These are phyloP conservation scores for Drosophila macrospina DNA, from an alignment of 2,888 invertebrate species.

Conservation along the genomic window DNA sequence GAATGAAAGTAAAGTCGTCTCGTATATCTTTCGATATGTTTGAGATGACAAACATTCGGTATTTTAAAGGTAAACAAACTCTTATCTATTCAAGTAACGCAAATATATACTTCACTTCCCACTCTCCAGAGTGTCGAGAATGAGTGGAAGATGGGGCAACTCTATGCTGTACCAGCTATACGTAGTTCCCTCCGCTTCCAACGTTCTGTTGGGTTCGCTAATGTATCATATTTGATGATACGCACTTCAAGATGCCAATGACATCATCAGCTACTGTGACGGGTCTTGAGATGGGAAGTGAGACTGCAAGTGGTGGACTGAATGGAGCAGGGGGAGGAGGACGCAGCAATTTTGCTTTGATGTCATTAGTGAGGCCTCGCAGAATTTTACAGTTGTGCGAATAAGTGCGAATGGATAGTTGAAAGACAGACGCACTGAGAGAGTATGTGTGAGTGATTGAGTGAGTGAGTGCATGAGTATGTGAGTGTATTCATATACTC, in stretches of 20 bases:
- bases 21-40: neutral
- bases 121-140: conserved; percentile 2
- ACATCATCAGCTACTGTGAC: conserved; percentile 46
- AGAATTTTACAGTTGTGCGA: conserved; percentile 52
- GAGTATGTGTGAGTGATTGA: neutral
- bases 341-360: conserved; percentile 44
- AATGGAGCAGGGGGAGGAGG: neutral
- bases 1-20: no score
- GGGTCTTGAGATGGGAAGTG: neutral
- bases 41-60: neutral
- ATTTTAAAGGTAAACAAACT: conserved; percentile 27
- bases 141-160: neutral
- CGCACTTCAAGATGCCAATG: conserved; percentile 56
- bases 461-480: neutral
- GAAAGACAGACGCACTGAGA: neutral
- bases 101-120: neutral
- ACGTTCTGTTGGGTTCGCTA: conserved; percentile 4
- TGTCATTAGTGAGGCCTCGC: conserved; percentile 48
- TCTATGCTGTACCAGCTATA: no score
- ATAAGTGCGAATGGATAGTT: conserved; percentile 21
- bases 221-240: conserved; percentile 45
- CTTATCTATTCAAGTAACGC: conserved; percentile 30
- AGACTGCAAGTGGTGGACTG: neutral
- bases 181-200: no score
- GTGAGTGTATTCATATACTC: neutral